Base-by-base conservation (phyloP, 2,888 invertebrate species). In the Mimumesa dahlbomi region DNA sequence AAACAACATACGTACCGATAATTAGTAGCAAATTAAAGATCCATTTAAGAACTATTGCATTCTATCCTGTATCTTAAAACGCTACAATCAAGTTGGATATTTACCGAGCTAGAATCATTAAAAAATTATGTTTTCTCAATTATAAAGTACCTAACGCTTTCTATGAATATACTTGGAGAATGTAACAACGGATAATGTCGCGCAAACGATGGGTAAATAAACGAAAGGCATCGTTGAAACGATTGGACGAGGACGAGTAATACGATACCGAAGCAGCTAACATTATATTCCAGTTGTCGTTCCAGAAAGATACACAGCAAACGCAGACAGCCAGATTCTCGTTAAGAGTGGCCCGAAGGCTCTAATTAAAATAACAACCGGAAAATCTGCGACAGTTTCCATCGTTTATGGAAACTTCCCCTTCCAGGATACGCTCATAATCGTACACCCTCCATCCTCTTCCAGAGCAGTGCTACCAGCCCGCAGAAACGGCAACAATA, bases 331-430 rank as follows among this genome's bases (percentile, higher is more conserved):
- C 48, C 58, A 61, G 53, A 54, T 63, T 66, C 80, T 79, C 79
- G 79, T 79, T 79, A 79, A 75, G 77, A 75, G 75, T 73, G 57
- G 75, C 84, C 84, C 75, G 82, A 85, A 87, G 87, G 86, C 85
- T 85, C 83, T 84, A 87, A 87, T 87, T 87, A 87, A 87, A 87
- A 86, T 85, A 87, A 87, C 82, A 87, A 87, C 86, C 85, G 85
- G 75, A 82, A 75, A 78, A 79, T 77, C 72, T 52, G 58, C 63
- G 72, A 70, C 68, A 66, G 69, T 80, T 82, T 81, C 75, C 78
- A 64, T 73, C 73, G 62, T 71, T 66, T 70, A 57, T 69, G 63
- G 70, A 64, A 69, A 75, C 64, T 57, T 54, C 63, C 58, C 57
- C 59, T 73, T 45, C 57, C 58, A 56, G 46, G 52, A 48, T 49